These are phyloP conservation scores for Colossoma macropomum DNA, from an alignment of 2,113 vertebrate species.

Conservation along the genomic window DNA sequence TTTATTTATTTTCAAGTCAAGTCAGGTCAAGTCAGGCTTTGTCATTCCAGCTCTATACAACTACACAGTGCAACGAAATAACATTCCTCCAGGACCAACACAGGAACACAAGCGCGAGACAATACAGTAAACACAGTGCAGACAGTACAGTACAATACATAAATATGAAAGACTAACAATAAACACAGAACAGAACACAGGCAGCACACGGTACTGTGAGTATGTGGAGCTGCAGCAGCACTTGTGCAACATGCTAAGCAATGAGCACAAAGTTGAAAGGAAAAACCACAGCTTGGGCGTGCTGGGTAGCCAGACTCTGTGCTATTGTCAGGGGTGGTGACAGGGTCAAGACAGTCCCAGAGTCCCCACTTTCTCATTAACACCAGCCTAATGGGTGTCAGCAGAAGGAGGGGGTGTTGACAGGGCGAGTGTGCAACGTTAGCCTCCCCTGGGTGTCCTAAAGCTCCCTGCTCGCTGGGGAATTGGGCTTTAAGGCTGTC, in stretches of 20 bases:
- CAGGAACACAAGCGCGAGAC: too few relatives aligned
- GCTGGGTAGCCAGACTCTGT: conserved; percentile 15
- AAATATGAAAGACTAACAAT: too few relatives aligned
- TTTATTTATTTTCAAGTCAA: too few relatives aligned
- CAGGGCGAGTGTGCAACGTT: conserved; percentile 18
- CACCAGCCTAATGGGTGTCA: conserved; percentile 45
- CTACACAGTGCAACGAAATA: too few relatives aligned
- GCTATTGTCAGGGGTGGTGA: conserved; percentile 33
- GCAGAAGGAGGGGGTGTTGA: conserved; percentile 36
- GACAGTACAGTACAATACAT: too few relatives aligned
- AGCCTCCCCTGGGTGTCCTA: conserved; percentile 23
- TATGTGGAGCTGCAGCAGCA: too few relatives aligned
- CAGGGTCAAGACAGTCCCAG: conserved; percentile 42
- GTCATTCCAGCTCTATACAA: too few relatives aligned
- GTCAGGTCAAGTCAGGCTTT: too few relatives aligned
- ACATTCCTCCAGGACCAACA: too few relatives aligned
- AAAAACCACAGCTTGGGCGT: not conserved
- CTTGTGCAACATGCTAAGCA: not conserved
- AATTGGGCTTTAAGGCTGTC: conserved; percentile 4
- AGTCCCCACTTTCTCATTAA: conserved; percentile 53
- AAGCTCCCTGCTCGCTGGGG: conserved; percentile 6
- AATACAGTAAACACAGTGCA: too few relatives aligned
- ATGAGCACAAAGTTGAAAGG: not conserved
- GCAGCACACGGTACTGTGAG: too few relatives aligned
- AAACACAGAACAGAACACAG: too few relatives aligned